Evolutionary conservation across 2,797 vertebrate genomes (phyloP).

Genomic region (Sebastes flavidus): DNA sequence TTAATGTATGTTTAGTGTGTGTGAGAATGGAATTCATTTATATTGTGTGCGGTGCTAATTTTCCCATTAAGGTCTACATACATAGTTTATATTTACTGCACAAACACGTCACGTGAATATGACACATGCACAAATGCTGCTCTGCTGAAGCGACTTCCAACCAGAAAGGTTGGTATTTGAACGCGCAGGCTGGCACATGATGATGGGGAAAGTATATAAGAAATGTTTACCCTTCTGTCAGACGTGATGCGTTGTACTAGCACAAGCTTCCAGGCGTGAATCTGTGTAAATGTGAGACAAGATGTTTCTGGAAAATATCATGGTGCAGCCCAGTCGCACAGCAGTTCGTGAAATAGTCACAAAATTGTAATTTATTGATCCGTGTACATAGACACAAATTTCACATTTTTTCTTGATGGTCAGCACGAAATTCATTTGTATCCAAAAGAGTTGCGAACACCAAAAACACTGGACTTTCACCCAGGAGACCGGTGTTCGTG

Average conservation of each 20-base stretch:
- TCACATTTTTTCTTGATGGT: no score
- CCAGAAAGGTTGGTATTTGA: no score
- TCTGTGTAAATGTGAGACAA: no score
- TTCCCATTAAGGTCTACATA: not conserved
- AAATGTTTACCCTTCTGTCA: not conserved
- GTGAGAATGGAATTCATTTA: not conserved
- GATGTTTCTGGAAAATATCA: no score
- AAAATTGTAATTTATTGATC: not conserved
- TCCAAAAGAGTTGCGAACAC: no score
- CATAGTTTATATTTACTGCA: not conserved
- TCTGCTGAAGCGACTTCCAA: no score
- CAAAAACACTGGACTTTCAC: no score
- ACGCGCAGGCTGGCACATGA: no score
- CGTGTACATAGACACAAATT: not conserved
- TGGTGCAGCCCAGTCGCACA: not conserved
- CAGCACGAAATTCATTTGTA: no score
- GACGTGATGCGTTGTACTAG: not conserved
- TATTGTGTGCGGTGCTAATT: not conserved
- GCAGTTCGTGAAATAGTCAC: not conserved
- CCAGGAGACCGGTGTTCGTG: no score
- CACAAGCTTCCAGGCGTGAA: not conserved
- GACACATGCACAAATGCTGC: no score
- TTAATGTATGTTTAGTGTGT: not conserved
- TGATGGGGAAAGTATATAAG: no score
- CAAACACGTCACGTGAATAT: not conserved